Conservation (phyloP, 2,888 invertebrate genomes). For the Strigamia crassipes region DNA sequence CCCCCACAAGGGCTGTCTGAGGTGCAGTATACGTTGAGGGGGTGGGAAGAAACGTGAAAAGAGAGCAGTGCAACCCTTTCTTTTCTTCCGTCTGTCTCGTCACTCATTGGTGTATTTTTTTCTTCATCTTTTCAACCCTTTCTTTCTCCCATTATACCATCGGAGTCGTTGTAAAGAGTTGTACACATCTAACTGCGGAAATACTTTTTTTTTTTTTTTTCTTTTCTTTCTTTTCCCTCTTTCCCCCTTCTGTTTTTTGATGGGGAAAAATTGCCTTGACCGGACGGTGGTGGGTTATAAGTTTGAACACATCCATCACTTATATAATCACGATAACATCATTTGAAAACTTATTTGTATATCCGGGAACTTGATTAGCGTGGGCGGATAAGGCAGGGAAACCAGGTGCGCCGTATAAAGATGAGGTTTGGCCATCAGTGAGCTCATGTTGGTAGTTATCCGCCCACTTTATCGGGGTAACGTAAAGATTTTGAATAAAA, state of each 20-base stretch:
- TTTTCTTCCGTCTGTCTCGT: constrained; percentile 24
- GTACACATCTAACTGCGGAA: constrained; percentile 4
- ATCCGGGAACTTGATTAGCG: constrained; percentile 27
- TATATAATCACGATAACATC: not conserved
- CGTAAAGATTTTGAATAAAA: not conserved
- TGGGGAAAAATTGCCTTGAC: not conserved
- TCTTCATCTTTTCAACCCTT: constrained; percentile 10
- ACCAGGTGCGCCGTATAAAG: constrained; percentile 2
- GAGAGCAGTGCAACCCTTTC: constrained; percentile 27
- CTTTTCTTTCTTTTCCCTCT: too few relatives aligned
- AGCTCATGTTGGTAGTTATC: not conserved
- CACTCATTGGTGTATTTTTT: constrained; percentile 20
- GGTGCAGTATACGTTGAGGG: constrained; percentile 5
- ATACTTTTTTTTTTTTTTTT: not conserved
- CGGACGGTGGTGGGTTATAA: not conserved
- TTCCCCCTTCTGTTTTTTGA: not conserved
- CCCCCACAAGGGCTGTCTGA: constrained; percentile 13
- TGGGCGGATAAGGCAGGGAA: not conserved
- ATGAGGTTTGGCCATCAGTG: not conserved
- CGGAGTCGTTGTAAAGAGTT: not conserved
- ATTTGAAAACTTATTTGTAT: constrained; percentile 2
- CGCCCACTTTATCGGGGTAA: not conserved
- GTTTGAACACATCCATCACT: constrained; percentile 2
- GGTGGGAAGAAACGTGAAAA: constrained; percentile 9
- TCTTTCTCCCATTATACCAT: constrained; percentile 9